Evolutionary conservation across 2,113 vertebrate genomes (phyloP), one percentile per base, ranked within the genome.

Genomic region (Turdus rufiventris): DNA sequence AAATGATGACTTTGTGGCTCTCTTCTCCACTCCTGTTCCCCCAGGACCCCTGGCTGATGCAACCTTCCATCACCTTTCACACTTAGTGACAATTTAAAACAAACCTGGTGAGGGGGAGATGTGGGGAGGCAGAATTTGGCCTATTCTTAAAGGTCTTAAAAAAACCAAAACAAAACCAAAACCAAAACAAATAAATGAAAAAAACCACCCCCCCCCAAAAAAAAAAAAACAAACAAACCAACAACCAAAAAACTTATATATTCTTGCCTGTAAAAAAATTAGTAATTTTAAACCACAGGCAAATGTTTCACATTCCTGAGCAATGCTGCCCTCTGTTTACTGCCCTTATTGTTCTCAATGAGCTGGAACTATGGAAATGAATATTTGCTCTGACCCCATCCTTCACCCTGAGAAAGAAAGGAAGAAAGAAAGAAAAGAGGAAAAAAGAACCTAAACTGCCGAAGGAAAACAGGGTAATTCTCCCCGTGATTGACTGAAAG

Each of bases 311-410:
- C 96, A 94, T 97, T 97, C 96, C 91, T 93, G 84, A 96, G 96
- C 85, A 91, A 88, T 94, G 96, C 95, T 91, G 95, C 87, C 94
- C 96, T 96, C 93, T 97, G 94, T 97, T 96, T 96, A 93, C 90
- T 94, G 88, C 96, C 91, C 81, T 89, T 82, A 96, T 97, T 97
- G 96, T 96, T 96, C 94, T 96, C 93, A 96, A 95, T 90, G 95
- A 96, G 93, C 94, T 96, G 96, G 95, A 97, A 97, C 96, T 31
- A 6, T 94, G 95, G 95, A 95, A 96, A 95, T 75, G 93, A 96
- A 94, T 95, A 89, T 96, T 94, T 18, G 0, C 88, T 51, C 54
- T 24, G 38, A 96, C 89, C 91, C 85, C 91, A 93, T 97, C 91
- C 78, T 80, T 96, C 1, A 33, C 75, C 85, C 84, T 87, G 66